Base-by-base conservation (phyloP, 1,140 invertebrate species). In the Drosophila sproati region DNA sequence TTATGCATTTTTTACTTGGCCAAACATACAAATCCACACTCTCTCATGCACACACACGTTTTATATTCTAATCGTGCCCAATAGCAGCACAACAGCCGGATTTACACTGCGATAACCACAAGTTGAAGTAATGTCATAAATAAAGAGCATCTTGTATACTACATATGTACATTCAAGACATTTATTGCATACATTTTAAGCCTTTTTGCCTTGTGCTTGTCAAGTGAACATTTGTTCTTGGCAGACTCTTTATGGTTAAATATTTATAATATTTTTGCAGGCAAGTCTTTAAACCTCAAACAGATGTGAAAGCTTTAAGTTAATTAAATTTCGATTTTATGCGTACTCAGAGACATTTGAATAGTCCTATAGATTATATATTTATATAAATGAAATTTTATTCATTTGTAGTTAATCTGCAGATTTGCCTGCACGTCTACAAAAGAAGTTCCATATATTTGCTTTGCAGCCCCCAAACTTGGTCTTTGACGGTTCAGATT, bases 41-140 rank as follows among this genome's bases (percentile, higher is more conserved):
- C 43, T 20, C 12, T 29, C 34, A 10, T 34, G 2, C 35, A 29
- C 10, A 28, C 32, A 12, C n/a, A 47, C 12, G 34, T 60, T 8
- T 35, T 35, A 48, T 50, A 62, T 62, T 50, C 7, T 32, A 48
- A 41, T 39, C 39, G 31, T n/a, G 55, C 39, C 66, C 66, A 69
- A 62, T 63, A 52, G 35, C 57, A 59, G 61, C 47, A 68, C 29
- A 62, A n/a, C 51, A 62, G 71, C 56, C 20, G 73, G 56, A 80
- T 63, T 81, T 80, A 73, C 78, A 73, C 78, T 50, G 78, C 52
- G 73, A 81, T 80, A 67, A 62, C 66, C 78, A 51, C 47, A 73
- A 45, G 77, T 73, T 77, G 77, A 67, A 56, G 35, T 43, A 43
- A 66, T 48, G 29, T 41, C 56, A 37, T 48, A 48, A 60, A 60